Evolutionary conservation across 2,888 invertebrate genomes (phyloP), one percentile per base, ranked within the genome.

Genomic region (Euclidia mi): DNA sequence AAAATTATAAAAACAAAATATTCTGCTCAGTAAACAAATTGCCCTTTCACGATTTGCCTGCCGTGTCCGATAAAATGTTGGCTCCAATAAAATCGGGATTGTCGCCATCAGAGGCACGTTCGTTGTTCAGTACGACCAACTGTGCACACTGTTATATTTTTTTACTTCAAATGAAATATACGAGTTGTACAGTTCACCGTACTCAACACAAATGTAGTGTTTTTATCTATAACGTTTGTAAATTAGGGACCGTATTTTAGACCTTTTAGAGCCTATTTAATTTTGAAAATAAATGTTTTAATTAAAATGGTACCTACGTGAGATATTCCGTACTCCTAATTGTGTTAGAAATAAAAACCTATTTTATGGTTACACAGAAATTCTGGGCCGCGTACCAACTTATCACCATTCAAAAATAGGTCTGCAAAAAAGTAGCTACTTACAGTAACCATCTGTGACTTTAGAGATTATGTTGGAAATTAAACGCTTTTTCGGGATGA

Each of bases 51-150:
- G 2, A 17, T 6, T n/a, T 10, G 14, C 18, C 37, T 34, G 34
- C 50, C 51, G 44, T 43, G 49, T 66, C 42, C 56, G 63, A 60
- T 63, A 68, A 71, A 72, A 68, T 57, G 56, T 64, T 41, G 41
- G 42, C 43, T 28, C 40, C 59, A 68, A 65, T 71, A 66, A 68
- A 72, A 65, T 45, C 41, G 35, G 56, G 50, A 42, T 40, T 56
- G 41, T 56, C 44, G 48, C 11, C 10, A 49, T 37, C 37, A 41
- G 41, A 29, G 40, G 49, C 55, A 51, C 25, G 43, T 42, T 29
- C 29, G 35, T 52, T 29, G 60, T 71, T 51, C 15, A 2, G n/a
- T 4, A 59, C 49, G 29, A 35, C 56, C 63, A 61, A 62, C 65
- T 50, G 72, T 42, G 38, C 28, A 12, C 10, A 29, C 50, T 25